Base-by-base conservation (phyloP, 2,888 invertebrate genomes). In the Clepsis dumicolana region DNA sequence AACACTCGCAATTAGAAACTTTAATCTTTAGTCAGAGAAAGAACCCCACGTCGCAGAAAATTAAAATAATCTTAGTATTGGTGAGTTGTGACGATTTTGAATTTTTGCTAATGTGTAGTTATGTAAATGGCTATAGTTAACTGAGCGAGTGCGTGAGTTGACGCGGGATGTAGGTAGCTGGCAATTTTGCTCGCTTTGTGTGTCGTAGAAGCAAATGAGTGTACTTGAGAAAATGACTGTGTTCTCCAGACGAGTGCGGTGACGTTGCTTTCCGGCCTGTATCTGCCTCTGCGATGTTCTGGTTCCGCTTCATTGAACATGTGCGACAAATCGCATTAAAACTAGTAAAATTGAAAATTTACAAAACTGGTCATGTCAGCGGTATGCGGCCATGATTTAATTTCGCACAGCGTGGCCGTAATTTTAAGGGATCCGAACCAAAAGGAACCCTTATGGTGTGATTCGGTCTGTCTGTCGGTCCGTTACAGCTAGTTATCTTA, bases 101-200 rank as follows among this genome's bases (percentile, higher is more conserved):
- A 48, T 21, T 48, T 41, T 21, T 12, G 21, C 10, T 48, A 2
- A 2, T 48, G 18, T 48, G 48, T 48, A 48, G 48, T 16, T 44
- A 18, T 16, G 41, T 12, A 48, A 48, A 48, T 48, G 12, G 21
- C 48, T 48, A 21, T 12, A 48, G 48, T 48, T 18, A 18, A 21
- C 54, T 18, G 29, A 25, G 16, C 29, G 12, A 4, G 29, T 18
- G 27, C 12, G 27, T 10, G 52, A 53, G n/a, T 3, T 18, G 44
- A 14, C 7, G 29, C 18, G 54, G 29, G 54, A 54, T 54, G 54
- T 54, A 18, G 16, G 54, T 54, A 18, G 16, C 54, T 27, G 54
- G 10, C 54, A 54, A 54, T 54, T n/a, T 54, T 54, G 54, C n/a
- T 54, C 54, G 18, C 54, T 21, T 12, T 48, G 29, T 54, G 54